These are phyloP conservation scores for Polylopha cassiicola DNA, from an alignment of 2,888 invertebrate genomes.

Conservation along the genomic window DNA sequence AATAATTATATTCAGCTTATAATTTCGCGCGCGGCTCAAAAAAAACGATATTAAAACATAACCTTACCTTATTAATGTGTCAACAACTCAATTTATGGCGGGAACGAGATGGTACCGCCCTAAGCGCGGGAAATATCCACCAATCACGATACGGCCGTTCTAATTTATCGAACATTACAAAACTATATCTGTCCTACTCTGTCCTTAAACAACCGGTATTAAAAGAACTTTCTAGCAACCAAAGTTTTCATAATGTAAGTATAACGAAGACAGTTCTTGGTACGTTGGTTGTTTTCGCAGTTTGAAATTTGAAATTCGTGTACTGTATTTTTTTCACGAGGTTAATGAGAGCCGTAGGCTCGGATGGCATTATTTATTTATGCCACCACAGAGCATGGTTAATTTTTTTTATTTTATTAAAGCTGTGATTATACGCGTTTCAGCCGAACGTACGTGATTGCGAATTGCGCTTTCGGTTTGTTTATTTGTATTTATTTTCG, in stretches of 20 bases:
- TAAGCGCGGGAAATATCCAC: conserved; percentile 50
- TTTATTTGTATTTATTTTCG: conserved; percentile 20
- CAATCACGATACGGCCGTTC: conserved; percentile 51
- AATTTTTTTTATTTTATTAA: conserved; percentile 29
- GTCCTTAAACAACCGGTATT: conserved; percentile 7
- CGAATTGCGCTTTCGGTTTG: conserved; percentile 27
- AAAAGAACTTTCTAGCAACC: conserved; percentile 2
- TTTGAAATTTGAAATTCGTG: conserved; percentile 26
- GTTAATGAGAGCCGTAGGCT: conserved; percentile 43
- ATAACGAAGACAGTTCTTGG: conserved; percentile 5
- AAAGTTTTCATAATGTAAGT: neutral
- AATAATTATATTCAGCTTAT: conserved; percentile 71
- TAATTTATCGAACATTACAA: conserved; percentile 25
- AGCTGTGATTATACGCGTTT: conserved; percentile 37
- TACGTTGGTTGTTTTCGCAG: conserved; percentile 23
- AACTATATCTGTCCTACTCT: conserved; percentile 46
- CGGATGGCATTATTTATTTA: conserved; percentile 70
- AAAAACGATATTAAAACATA: conserved; percentile 72
- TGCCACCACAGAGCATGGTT: conserved; percentile 46
- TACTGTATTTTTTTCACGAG: conserved; percentile 27
- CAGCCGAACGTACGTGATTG: conserved; percentile 28
- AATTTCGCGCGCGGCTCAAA: conserved; percentile 67
- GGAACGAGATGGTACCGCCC: conserved; percentile 66
- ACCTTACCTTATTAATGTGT: conserved; percentile 74
- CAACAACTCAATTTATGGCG: conserved; percentile 79